Base-by-base conservation (phyloP, 2,797 vertebrate genomes). In the Gorsachius magnificus region DNA sequence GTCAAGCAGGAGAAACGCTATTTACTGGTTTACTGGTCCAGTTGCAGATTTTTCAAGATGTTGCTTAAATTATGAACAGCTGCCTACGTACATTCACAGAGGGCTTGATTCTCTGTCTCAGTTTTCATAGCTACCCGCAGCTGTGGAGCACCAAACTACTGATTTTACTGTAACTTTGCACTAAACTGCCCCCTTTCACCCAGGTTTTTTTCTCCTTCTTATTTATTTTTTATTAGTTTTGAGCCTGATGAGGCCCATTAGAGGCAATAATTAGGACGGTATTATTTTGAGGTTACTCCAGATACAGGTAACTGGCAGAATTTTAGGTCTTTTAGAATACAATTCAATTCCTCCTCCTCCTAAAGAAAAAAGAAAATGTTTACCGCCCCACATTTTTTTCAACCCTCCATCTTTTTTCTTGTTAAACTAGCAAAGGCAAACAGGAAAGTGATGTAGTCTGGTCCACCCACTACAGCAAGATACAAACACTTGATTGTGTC, bases 401-500 rank as follows among this genome's bases (percentile, higher is more conserved):
- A 65, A 53, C 12, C 26, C 17, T 56, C 33, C 10, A 3, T 45
- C 48, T 58, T 64, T 88, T 80, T 69, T 81, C 58, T 78, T 89
- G 29, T 68, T 69, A 93, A 74, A 87, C 29, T 78, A 83, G n/a
- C 60, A 87, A 84, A 92, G 35, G 26, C 13, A 87, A 89, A 29
- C 25, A 83, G 57, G 31, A 64, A 92, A 82, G 50, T 72, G 25
- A 36, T 75, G 61, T 31, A 68, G 51, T 64, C 29, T 72, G n/a
- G 64, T 86, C 60, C 60, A 81, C 58, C 76, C 82, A 65, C 20
- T 66, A 78, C 79, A 88, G 60, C 70, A 90, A 93, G 84, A 76
- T 75, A 93, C 36, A 97, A 94, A 95, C 94, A 96, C 79, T 93
- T 95, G 91, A 93, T 92, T 87, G 81, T 92, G 76, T 91, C 91